Evolutionary conservation across 2,797 vertebrate species (phyloP), one percentile per base, ranked within the genome.

Genomic region (Aythya fuligula): DNA sequence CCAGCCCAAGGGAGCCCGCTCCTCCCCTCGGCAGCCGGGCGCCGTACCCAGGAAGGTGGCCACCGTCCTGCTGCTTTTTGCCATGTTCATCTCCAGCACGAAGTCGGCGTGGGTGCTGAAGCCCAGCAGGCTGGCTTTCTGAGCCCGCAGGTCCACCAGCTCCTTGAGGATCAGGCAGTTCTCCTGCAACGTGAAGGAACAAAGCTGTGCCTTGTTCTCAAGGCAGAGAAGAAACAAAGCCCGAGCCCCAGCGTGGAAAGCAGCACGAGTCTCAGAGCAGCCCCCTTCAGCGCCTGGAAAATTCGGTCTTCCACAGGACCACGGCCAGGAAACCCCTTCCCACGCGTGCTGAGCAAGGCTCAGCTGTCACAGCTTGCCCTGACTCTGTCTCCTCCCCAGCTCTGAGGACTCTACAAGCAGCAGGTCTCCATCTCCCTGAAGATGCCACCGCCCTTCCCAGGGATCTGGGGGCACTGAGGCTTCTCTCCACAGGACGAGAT

Each of bases 81-180:
- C 99, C 99, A 99, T 99, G 98, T 99, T 99, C 99, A 99, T 99
- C 98, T 99, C 99, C 96, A 99, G 98, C 82, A 99, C 98, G 0
- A 99, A 99, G 98, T 99, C 99, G 0, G 99, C 98, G 3, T 99
- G 99, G 0, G 99, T 99, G 89, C 7, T 94, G 96, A 99, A 99
- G 16, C 98, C 99, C 56, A 99, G 98, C 88, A 99, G 95, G 8
- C 73, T 66, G 38, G 98, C 97, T 32, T 99, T 99, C 97, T 98
- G 98, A 30, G 98, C 98, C 12, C 99, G 98, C 4, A 99, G 96
- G 41, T 98, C 96, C 90, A 99, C 98, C 97, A 99, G 98, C 97
- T 99, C 98, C 97, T 98, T 98, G 88, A 99, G 98, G 97, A 99
- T 99, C 77, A 57, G 62, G 1, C 98, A 98, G 91, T 99, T 99